Evolutionary conservation across 2,797 vertebrate genomes (phyloP).

Genomic region (Poecilia wingei): DNA sequence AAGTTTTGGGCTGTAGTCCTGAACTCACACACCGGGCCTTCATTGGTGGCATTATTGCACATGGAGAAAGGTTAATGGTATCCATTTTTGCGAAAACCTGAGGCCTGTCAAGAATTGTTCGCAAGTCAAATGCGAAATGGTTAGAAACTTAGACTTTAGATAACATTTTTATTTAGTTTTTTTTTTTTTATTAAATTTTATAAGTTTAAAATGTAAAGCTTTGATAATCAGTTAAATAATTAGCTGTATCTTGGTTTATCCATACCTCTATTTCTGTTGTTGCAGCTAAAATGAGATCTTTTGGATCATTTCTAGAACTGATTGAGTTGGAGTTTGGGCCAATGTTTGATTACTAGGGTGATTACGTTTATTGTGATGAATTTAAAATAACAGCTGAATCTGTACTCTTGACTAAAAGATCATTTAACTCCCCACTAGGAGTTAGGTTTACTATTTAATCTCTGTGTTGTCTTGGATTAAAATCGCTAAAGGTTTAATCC

Average conservation of each 20-base stretch:
- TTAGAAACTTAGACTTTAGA: neutral
- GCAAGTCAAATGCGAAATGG: neutral
- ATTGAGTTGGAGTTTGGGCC: neutral
- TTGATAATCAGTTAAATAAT: neutral
- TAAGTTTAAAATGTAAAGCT: neutral
- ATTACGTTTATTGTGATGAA: neutral
- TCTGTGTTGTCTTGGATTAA: neutral
- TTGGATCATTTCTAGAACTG: neutral
- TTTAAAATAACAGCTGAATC: neutral
- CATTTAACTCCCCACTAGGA: neutral
- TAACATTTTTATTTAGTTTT: neutral
- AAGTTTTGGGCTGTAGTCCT: neutral
- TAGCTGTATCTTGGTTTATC: neutral
- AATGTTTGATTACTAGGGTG: neutral
- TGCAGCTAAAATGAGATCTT: neutral
- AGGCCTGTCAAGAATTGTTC: neutral
- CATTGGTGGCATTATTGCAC: neutral
- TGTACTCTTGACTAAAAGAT: neutral
- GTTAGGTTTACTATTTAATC: neutral
- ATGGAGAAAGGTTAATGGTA: neutral
- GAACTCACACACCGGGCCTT: neutral
- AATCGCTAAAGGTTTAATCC: neutral
- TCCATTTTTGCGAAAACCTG: neutral
- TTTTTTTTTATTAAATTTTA: neutral
- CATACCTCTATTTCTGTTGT: neutral